These are phyloP conservation scores for Actias luna DNA, from an alignment of 2,888 invertebrate species.

Conservation along the genomic window DNA sequence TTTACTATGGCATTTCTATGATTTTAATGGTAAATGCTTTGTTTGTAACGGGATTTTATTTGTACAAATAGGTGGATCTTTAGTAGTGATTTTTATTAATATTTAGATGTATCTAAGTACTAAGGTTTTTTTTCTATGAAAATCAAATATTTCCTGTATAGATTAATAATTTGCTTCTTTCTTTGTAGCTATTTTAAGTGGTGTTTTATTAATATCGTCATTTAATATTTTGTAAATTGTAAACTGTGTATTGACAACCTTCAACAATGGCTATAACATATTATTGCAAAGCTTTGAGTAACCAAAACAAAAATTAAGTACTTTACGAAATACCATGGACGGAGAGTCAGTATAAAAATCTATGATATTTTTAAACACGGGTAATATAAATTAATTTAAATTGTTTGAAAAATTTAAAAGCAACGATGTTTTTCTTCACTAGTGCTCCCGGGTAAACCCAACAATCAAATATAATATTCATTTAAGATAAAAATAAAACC, in stretches of 20 bases:
- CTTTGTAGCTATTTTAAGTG: neutral
- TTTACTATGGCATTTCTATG: constrained; percentile 47
- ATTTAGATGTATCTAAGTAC: constrained; percentile 2
- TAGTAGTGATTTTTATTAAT: neutral
- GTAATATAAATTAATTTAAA: neutral
- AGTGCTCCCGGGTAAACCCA: neutral
- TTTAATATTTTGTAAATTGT: neutral
- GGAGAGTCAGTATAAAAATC: constrained; percentile 70
- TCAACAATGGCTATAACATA: neutral
- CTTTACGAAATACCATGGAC: constrained; percentile 71
- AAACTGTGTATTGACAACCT: neutral
- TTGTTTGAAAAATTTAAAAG: neutral
- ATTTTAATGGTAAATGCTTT: constrained; percentile 50
- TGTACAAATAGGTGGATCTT: constrained; percentile 30
- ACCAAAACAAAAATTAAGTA: constrained; percentile 70
- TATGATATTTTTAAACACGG: constrained; percentile 25
- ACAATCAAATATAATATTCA: neutral
- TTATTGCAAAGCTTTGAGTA: constrained; percentile 31
- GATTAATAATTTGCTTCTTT: neutral
- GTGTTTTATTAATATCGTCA: neutral
- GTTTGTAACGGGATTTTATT: constrained; percentile 29
- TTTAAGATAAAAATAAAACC: neutral
- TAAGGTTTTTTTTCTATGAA: neutral
- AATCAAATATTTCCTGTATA: neutral
- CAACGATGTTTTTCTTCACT: neutral